Percentiles rank a stretch among this genome's conserved stretches.
These are phyloP conservation scores for Hofmannophila pseudospretella DNA, from an alignment of 2,888 invertebrate genomes.

Conservation along the genomic window DNA sequence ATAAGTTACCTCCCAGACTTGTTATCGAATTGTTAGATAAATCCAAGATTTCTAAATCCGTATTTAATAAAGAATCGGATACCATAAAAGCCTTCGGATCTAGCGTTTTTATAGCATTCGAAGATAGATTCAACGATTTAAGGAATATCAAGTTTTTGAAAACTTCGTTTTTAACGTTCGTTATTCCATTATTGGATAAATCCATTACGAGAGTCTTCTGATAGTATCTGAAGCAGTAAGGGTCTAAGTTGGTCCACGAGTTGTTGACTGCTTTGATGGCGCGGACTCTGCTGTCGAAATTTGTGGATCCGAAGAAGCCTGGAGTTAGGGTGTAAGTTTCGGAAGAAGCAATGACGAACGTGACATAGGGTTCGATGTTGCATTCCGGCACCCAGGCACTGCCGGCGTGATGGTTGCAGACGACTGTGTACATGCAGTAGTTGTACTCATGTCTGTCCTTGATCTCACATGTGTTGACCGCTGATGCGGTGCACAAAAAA, in stretches of 20 bases:
- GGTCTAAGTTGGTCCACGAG: constrained; percentile 37
- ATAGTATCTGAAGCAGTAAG: constrained; percentile 43
- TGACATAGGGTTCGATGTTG: constrained; percentile 32
- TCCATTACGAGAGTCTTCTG: constrained; percentile 32
- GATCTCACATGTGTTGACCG: constrained; percentile 27
- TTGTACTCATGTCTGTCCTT: constrained; percentile 8
- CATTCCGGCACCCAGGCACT: constrained; percentile 33
- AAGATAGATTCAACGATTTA: constrained; percentile 42
- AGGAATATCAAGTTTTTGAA: constrained; percentile 36
- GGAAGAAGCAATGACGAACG: constrained; percentile 38
- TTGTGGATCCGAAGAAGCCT: constrained; percentile 53
- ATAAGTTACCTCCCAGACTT: constrained; percentile 27
- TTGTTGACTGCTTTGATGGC: constrained; percentile 34
- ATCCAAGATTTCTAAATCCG: constrained; percentile 34
- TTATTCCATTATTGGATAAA: constrained; percentile 41
- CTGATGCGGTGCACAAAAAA: constrained; percentile 10
- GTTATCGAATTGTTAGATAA: constrained; percentile 43
- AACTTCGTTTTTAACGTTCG: constrained; percentile 32
- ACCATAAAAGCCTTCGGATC: constrained; percentile 31
- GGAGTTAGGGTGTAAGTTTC: constrained; percentile 24
- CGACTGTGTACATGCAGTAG: constrained; percentile 41
- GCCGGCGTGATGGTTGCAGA: constrained; percentile 35
- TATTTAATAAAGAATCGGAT: constrained; percentile 20
- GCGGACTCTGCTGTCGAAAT: constrained; percentile 56
- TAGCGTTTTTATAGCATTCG: constrained; percentile 38